Evolutionary conservation across 1,140 invertebrate genomes (phyloP), one percentile per base, ranked within the genome.

Genomic region (Uloborus diversus): DNA sequence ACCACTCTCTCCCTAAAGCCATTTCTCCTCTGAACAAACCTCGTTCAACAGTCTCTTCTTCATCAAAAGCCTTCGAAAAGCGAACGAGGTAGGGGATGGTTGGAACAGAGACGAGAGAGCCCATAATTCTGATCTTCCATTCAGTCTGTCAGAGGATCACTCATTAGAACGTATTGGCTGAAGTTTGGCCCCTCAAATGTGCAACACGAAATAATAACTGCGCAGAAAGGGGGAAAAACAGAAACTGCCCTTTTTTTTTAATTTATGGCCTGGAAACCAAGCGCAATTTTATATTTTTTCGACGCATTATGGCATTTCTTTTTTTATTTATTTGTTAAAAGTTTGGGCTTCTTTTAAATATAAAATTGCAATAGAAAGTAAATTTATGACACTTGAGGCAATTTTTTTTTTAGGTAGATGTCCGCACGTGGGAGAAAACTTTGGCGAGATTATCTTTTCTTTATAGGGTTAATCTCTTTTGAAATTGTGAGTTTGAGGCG

Each of bases 101-200:
- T 59, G 32, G 56, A 61, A 61, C 56, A 49, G 56, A 69, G 56
- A 69, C 66, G 33, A 20, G 11, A 3, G n/a, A n/a, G 25, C 56
- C 69, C 28, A 73, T 73, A 73, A 73, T 37, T 73, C 57, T 42
- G 35, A n/a, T 27, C n/a, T 28, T 37, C 69, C 69, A 73, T 73
- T 73, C 56, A 73, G 61, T 42, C 47, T 73, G 69, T 73, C 69
- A 73, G 61, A 61, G 30, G 69, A 59, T 73, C 69, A 73, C 69
- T 73, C 69, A 73, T 73, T 61, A 73, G 69, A 73, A 73, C 69
- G 37, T 73, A 73, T 59, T 73, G 69, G 66, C 66, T 56, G 66
- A 69, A 69, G 53, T 42, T 73, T 73, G 42, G 35, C 68, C 37
- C 28, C n/a, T n/a, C n/a, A n/a, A n/a, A n/a, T n/a, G n/a, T n/a